phyloP scores from a whole-genome alignment of 2,888 invertebrate genomes.

The Eilema depressum region DNA sequence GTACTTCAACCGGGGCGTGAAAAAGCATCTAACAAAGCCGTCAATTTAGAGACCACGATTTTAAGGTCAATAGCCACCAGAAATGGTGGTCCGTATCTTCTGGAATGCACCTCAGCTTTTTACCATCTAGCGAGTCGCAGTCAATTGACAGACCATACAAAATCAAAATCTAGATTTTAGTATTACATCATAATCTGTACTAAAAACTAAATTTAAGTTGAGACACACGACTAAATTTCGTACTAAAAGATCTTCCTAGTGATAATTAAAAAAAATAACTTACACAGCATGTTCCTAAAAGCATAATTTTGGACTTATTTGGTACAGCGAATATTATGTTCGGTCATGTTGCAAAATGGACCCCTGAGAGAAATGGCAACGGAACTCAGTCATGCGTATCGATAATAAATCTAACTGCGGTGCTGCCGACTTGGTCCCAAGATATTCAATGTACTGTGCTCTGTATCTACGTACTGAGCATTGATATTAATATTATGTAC shows the following conservation, averaged over 20 bases:
- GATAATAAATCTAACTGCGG: slow-evolving; percentile 65
- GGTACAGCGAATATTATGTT: slow-evolving; percentile 50
- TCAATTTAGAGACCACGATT: too few species aligned
- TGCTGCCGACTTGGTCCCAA: slow-evolving; percentile 60
- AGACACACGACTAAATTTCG: too few species aligned
- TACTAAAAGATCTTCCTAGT: not conserved
- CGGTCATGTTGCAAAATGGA: slow-evolving; percentile 51
- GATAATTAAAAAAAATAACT: slow-evolving; percentile 16
- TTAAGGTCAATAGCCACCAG: too few species aligned
- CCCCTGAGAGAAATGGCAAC: slow-evolving; percentile 54
- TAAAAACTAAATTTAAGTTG: too few species aligned
- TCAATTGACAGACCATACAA: too few species aligned
- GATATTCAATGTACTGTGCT: slow-evolving; percentile 60
- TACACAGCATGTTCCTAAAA: slow-evolving; percentile 10
- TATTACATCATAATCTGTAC: too few species aligned
- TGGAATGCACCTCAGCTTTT: too few species aligned
- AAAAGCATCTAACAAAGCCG: too few species aligned
- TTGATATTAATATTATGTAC: slow-evolving; percentile 2
- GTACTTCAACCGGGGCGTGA: too few species aligned
- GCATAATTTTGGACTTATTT: slow-evolving; percentile 29
- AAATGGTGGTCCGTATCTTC: too few species aligned
- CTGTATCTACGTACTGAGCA: not conserved
- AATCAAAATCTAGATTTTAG: too few species aligned
- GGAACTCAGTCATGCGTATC: slow-evolving; percentile 60
- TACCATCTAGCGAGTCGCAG: too few species aligned